phyloP scores from a whole-genome alignment of 2,113 vertebrate species.

The Neogale vison region DNA sequence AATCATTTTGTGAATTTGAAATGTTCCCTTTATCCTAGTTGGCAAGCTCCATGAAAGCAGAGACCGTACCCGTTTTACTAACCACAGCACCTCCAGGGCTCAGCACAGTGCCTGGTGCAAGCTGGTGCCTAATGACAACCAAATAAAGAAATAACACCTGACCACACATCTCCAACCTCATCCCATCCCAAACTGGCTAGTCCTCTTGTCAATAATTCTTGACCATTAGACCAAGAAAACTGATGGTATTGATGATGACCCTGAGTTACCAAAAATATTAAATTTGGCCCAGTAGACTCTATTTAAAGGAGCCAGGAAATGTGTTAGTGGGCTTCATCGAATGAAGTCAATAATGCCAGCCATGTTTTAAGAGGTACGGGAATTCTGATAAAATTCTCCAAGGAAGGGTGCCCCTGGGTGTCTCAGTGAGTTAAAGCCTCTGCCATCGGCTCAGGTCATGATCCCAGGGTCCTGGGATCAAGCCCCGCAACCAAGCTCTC shows the following conservation, averaged over 20 bases:
- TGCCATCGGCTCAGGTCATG: too few species aligned
- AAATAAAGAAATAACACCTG: constrained; percentile 28
- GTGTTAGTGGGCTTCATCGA: neutral
- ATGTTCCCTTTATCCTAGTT: constrained; percentile 24
- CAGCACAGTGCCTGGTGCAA: neutral
- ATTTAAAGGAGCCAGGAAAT: neutral
- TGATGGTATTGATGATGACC: constrained; percentile 31
- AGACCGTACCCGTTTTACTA: neutral
- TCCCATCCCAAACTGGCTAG: neutral
- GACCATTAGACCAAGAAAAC: constrained; percentile 26
- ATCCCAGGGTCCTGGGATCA: too few species aligned
- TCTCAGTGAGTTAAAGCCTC: too few species aligned
- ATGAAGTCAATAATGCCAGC: neutral
- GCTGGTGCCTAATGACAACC: neutral
- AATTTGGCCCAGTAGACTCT: neutral
- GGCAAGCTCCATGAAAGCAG: neutral
- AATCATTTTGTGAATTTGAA: constrained; percentile 43
- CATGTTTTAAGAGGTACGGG: neutral
- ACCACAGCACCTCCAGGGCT: neutral
- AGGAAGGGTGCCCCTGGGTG: neutral
- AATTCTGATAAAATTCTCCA: constrained; percentile 34
- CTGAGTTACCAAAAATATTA: constrained; percentile 30
- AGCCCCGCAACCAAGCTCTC: too few species aligned
- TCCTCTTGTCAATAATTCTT: constrained; percentile 40
- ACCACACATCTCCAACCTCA: neutral